Conservation (phyloP, 2,888 invertebrate species). For the Cosmia pyralina region DNA sequence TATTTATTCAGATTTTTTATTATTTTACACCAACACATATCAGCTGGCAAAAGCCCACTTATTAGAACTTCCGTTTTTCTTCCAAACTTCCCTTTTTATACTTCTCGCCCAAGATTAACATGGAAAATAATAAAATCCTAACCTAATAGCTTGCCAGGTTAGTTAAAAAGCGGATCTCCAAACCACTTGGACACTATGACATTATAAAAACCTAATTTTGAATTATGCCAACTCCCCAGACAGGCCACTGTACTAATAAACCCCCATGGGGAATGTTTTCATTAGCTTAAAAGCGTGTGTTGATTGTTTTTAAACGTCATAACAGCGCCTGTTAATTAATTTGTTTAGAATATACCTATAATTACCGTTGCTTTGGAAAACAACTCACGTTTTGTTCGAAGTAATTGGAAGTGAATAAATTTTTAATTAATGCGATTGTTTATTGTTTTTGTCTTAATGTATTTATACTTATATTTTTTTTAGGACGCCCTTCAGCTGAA, state of each 20-base stretch:
- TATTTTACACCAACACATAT: not conserved
- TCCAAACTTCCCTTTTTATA: not conserved
- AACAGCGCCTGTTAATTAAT: conserved; percentile 56
- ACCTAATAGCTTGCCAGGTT: not conserved
- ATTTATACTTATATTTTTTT: not conserved
- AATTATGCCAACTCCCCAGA: conserved; percentile 36
- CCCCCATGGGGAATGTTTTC: conserved; percentile 71
- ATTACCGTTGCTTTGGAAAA: conserved; percentile 38
- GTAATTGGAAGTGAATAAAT: not conserved
- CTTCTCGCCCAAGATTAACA: not conserved
- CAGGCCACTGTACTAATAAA: conserved; percentile 60
- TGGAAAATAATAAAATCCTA: not conserved
- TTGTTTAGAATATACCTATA: conserved; percentile 32
- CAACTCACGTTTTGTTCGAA: conserved; percentile 26
- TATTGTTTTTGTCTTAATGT: not conserved
- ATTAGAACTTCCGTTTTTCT: not conserved
- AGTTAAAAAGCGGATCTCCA: not conserved
- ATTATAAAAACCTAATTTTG: conserved; percentile 24
- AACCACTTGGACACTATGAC: not conserved
- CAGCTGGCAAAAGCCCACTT: not conserved
- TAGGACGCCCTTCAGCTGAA: not conserved
- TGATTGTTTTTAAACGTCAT: conserved; percentile 63
- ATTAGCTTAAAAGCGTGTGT: conserved; percentile 78
- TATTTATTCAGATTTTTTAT: not conserved
- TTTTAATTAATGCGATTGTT: conserved; percentile 5